Base-by-base conservation (phyloP, 2,888 invertebrate genomes). In the Andrena minutula region DNA sequence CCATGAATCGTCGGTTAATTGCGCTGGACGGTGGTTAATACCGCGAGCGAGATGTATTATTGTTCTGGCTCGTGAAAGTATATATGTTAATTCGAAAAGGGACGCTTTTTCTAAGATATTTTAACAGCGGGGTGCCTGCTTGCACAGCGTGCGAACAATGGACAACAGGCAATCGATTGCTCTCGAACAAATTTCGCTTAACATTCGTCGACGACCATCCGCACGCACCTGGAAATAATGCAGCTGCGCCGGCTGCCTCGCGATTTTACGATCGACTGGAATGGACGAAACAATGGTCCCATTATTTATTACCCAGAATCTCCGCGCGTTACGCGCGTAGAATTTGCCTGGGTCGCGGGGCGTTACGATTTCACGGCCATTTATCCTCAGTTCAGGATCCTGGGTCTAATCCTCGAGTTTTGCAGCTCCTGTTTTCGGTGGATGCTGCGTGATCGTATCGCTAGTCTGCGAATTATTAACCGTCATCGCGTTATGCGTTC, bases 241-340 rank as follows among this genome's bases (percentile, higher is more conserved):
- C 87, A 86, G 79, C 78, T 73, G 84, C 86, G 88, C 84, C 84
- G 75, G 66, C 56, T 53, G 51, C n/a, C 41, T 12, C 10, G 79
- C 79, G 82, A 87, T 88, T 84, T 87, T 84, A 82, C 84, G 86
- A 88, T 83, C 87, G 72, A 80, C 79, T 82, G 82, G 56, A 65
- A 68, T 68, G 84, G 86, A 84, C 83, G 88, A 85, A 90, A 91
- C 89, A 92, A 91, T 91, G 88, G 88, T 78, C 51, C 89, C 86
- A 89, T 92, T 91, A 92, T 91, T 92, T 92, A 91, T 91, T 90
- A 88, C 88, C 82, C 65, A 73, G 86, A 89, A 89, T 89, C 89
- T 88, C 83, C 75, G 79, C 81, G 87, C 86, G 89, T 90, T 90
- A 91, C 88, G 79, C 84, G 84, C 84, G 76, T 82, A 85, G 82